phyloP scores from a whole-genome alignment of 2,888 invertebrate genomes.

The Drosophila barbarae region DNA sequence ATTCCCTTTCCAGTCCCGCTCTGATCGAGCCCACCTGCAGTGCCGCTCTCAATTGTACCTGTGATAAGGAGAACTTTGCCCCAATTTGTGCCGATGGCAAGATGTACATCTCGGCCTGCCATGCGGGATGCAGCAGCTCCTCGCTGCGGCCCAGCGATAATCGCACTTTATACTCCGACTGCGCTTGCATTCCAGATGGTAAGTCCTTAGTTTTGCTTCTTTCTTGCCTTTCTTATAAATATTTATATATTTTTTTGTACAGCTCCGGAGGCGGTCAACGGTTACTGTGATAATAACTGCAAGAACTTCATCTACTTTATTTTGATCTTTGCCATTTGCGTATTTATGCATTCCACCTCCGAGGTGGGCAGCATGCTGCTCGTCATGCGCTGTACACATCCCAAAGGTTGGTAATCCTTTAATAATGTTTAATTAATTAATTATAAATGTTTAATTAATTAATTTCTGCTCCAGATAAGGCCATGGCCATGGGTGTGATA shows the following conservation, averaged over 20 bases:
- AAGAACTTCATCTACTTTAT: conserved; percentile 89
- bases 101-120: conserved; percentile 93
- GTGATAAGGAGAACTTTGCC: conserved; percentile 87
- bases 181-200: conserved; percentile 81
- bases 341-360: conserved; percentile 94
- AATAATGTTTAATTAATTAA: neutral
- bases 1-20: conserved; percentile 56
- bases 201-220: conserved; percentile 27
- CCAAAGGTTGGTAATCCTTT: conserved; percentile 81
- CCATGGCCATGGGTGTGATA: conserved; percentile 96
- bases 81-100: conserved; percentile 91
- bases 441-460: neutral
- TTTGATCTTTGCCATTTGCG: conserved; percentile 90
- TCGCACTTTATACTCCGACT: conserved; percentile 82
- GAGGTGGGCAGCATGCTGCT: conserved; percentile 95
- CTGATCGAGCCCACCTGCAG: conserved; percentile 83
- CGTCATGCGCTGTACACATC: conserved; percentile 94
- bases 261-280: conserved; percentile 83
- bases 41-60: conserved; percentile 83
- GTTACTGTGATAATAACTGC: conserved; percentile 90
- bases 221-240: too few species aligned
- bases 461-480: conserved; percentile 84
- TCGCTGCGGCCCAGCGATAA: conserved; percentile 82
- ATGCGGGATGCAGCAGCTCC: conserved; percentile 89
- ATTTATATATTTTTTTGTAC: neutral